Conservation (phyloP, 2,113 vertebrate genomes). For the Telmatochromis sp. region DNA sequence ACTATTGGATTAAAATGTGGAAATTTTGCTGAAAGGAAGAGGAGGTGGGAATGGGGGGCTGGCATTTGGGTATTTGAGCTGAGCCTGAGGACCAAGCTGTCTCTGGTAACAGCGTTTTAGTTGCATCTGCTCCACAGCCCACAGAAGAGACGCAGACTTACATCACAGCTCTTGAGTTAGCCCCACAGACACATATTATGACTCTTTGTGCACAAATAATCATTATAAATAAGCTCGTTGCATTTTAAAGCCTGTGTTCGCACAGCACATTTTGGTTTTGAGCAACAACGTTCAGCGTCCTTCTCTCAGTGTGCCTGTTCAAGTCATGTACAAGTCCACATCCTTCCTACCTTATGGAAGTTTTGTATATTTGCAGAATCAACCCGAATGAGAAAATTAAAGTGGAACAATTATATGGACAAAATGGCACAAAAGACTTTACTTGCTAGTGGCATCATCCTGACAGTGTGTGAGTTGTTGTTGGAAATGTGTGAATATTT, state of each 20-base stretch:
- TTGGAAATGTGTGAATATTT: not conserved
- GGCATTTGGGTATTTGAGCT: constrained; percentile 58
- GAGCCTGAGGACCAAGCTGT: constrained; percentile 42
- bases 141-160: constrained; percentile 32
- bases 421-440: not conserved
- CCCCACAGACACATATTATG: constrained; percentile 41
- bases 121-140: constrained; percentile 47
- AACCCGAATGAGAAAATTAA: not conserved
- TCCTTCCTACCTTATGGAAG: not conserved
- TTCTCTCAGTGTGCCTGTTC: not conserved
- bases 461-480: not conserved
- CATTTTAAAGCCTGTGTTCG: constrained; percentile 4
- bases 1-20: constrained; percentile 67
- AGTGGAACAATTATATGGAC: not conserved
- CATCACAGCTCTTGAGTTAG: constrained; percentile 14
- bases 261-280: not conserved
- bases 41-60: constrained; percentile 28
- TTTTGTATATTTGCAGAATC: not conserved
- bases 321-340: not conserved
- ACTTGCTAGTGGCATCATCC: not conserved
- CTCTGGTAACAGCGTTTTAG: constrained; percentile 41
- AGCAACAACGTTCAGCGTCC: not conserved
- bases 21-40: constrained; percentile 51
- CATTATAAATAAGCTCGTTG: constrained; percentile 2
- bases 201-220: constrained; percentile 22